Base-by-base conservation (phyloP, 2,888 invertebrate genomes). In the Spodoptera picta region DNA sequence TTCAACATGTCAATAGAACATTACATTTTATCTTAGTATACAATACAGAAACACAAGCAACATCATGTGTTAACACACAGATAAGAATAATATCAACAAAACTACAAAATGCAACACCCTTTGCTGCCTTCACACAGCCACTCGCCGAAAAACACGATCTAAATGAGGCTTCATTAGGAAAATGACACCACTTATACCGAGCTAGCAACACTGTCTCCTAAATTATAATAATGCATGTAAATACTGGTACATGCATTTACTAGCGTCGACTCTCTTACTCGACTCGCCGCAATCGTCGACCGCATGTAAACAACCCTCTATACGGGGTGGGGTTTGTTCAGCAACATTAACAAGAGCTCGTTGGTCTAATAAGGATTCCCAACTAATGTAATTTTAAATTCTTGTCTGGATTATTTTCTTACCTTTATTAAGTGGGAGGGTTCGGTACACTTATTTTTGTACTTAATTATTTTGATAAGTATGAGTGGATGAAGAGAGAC, bases 291-390 rank as follows among this genome's bases (percentile, higher is more conserved):
- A 76, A 54, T 62, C 55, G 56, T 57, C 66, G 49, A 73, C 69
- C 69, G 57, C 73, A 65, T 73, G 79, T 75, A 72, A 79, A 76
- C 73, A 73, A 73, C 65, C 73, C 69, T 63, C 43, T 52, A 62
- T 69, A 61, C 11, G 50, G 65, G 65, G 65, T 49, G 31, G 61
- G 60, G 67, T 77, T 69, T 65, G 69, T 69, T 67, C 60, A 47
- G 61, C 53, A 69, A 67, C 61, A 72, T 65, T 79, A 69, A 56
- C 65, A 59, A 50, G 62, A 67, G 48, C 44, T 58, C 61, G 62
- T 58, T 75, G 51, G 24, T 71, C 53, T 75, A 75, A 60, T 61
- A 75, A 61, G 55, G 51, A 67, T 60, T 63, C 53, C 52, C 48
- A 65, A 57, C 57, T 64, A 53, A 64, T 75, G 46, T 68, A 61